Percentiles rank a stretch among this genome's conserved stretches.
Evolutionary conservation across 2,113 vertebrate genomes (phyloP).

Genomic region (Leptodactylus fuscus): DNA sequence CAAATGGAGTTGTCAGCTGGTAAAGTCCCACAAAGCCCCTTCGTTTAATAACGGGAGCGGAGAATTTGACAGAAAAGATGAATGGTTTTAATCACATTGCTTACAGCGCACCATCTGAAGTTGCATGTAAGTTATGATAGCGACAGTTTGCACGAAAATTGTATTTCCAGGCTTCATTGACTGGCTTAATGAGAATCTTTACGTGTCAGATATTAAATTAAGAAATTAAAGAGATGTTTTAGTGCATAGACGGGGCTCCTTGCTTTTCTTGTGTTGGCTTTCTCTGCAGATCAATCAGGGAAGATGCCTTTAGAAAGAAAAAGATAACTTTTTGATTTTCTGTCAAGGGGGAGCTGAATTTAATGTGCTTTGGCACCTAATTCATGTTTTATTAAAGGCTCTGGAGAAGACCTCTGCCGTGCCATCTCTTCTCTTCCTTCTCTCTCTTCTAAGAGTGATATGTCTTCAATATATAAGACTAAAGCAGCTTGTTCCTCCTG

Average conservation of each 20-base stretch:
- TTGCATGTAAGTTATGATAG: conserved; percentile 79
- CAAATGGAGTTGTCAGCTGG: conserved; percentile 46
- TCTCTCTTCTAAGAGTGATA: conserved; percentile 23
- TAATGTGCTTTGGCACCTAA: conserved; percentile 70
- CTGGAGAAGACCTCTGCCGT: conserved; percentile 63
- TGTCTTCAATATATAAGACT: conserved; percentile 26
- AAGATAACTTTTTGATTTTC: conserved; percentile 75
- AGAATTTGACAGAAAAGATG: conserved; percentile 74
- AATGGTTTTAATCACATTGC: conserved; percentile 83
- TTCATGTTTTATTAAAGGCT: conserved; percentile 76
- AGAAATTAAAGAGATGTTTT: conserved; percentile 78
- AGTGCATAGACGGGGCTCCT: conserved; percentile 70
- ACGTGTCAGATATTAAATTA: conserved; percentile 83
- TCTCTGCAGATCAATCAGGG: conserved; percentile 73
- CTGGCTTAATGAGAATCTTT: conserved; percentile 84
- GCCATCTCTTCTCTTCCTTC: accelerated
- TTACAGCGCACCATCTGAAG: conserved; percentile 75
- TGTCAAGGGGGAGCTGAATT: conserved; percentile 70
- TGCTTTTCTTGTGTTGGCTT: conserved; percentile 62
- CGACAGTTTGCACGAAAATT: conserved; percentile 83
- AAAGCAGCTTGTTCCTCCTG: conserved; percentile 18
- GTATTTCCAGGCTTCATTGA: conserved; percentile 84
- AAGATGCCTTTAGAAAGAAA: conserved; percentile 70
- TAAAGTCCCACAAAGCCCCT: conserved; percentile 52
- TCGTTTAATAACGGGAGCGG: conserved; percentile 40